Conservation (phyloP, 1,140 invertebrate genomes). For the Helicoverpa armigera region DNA sequence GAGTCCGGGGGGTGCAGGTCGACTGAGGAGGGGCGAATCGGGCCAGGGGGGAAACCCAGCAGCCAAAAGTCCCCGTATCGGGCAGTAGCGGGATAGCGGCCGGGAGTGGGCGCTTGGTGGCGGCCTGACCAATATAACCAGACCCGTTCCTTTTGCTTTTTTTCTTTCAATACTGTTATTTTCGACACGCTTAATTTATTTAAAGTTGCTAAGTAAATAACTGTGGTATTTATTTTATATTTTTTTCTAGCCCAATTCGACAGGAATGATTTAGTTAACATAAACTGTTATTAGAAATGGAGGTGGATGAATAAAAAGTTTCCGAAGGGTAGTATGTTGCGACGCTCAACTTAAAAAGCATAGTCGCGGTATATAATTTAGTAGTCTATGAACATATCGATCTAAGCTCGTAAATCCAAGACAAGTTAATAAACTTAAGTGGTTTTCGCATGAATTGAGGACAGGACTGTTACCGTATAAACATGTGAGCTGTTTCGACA, state of each 20-base stretch:
- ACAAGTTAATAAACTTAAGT: constrained; percentile 16
- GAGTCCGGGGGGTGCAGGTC: constrained; percentile 95
- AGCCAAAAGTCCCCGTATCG: constrained; percentile 94
- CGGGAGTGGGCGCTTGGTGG: constrained; percentile 94
- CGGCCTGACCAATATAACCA: constrained; percentile 95
- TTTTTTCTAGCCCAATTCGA: too few relatives aligned
- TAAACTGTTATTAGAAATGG: too few relatives aligned
- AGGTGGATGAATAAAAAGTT: too few relatives aligned
- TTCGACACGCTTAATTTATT: too few relatives aligned
- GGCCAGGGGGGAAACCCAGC: constrained; percentile 96
- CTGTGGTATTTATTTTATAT: too few relatives aligned
- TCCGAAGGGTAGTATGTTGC: too few relatives aligned
- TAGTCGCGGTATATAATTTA: too few relatives aligned
- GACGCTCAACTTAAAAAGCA: too few relatives aligned
- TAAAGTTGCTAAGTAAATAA: too few relatives aligned
- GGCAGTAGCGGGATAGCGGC: constrained; percentile 99
- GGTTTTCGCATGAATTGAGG: background rate
- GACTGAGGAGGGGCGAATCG: constrained; percentile 97
- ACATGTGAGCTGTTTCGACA: constrained; percentile 1
- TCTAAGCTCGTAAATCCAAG: background rate
- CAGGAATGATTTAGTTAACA: too few relatives aligned
- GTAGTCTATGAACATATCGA: too few relatives aligned
- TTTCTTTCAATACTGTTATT: background rate
- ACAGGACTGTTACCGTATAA: constrained; percentile 17
- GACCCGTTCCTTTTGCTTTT: constrained; percentile 91